These are phyloP conservation scores for Andrena bicolor DNA, from an alignment of 2,888 invertebrate species.

Conservation along the genomic window DNA sequence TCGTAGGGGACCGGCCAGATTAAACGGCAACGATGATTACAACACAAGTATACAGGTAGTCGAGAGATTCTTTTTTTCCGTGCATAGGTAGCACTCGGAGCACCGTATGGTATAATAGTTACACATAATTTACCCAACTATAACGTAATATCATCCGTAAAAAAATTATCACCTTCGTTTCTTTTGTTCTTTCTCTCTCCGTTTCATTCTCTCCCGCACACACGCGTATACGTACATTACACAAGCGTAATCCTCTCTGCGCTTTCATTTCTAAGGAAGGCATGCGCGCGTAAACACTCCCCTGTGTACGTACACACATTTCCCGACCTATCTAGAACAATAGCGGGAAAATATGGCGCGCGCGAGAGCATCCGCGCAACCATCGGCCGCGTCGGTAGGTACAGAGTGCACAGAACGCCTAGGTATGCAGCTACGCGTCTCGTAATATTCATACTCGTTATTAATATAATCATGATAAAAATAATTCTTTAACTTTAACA, in stretches of 20 bases:
- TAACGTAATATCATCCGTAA: constrained; percentile 72
- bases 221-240: constrained; percentile 1
- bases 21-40: constrained; percentile 76
- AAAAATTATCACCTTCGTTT: constrained; percentile 66
- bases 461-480: constrained; percentile 77
- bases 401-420: constrained; percentile 40
- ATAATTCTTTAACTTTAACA: constrained; percentile 82
- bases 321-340: constrained; percentile 66
- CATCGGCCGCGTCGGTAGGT: constrained; percentile 25
- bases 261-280: constrained; percentile 22
- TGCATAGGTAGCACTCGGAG: constrained; percentile 83
- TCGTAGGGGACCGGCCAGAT: constrained; percentile 69
- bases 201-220: constrained; percentile 16
- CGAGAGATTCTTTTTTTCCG: constrained; percentile 75
- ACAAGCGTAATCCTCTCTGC: constrained; percentile 24
- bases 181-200: constrained; percentile 16
- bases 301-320: constrained; percentile 46
- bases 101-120: constrained; percentile 78
- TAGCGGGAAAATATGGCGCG: constrained; percentile 56
- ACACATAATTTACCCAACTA: constrained; percentile 73
- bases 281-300: constrained; percentile 45
- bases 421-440: constrained; percentile 23
- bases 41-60: constrained; percentile 79
- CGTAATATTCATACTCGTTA: constrained; percentile 43
- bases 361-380: constrained; percentile 44